Conservation (phyloP, 2,888 invertebrate species). For the Synergus laeviventris region DNA sequence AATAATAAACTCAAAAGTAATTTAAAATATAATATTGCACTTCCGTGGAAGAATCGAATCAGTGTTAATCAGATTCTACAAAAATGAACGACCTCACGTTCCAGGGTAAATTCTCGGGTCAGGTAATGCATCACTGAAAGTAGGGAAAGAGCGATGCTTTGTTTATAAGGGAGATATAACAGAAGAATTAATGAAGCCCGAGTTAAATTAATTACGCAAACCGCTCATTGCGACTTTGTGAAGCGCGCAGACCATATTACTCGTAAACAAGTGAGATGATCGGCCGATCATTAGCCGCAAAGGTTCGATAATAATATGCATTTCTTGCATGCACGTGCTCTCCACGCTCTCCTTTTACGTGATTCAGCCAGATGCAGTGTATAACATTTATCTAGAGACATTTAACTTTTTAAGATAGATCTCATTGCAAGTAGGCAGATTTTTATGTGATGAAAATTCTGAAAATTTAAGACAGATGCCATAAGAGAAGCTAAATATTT, state of each 20-base stretch:
- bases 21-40: background rate
- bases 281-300: slow-evolving; percentile 67
- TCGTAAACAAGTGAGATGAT: slow-evolving; percentile 70
- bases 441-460: no score
- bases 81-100: slow-evolving; percentile 18
- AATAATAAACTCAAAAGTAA: background rate
- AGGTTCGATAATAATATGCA: slow-evolving; percentile 70
- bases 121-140: slow-evolving; percentile 52
- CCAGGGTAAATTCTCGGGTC: slow-evolving; percentile 19
- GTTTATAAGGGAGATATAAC: slow-evolving; percentile 41
- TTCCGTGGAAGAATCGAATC: background rate
- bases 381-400: background rate
- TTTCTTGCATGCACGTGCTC: slow-evolving; percentile 57
- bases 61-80: background rate
- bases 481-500: no score
- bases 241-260: slow-evolving; percentile 55
- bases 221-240: slow-evolving; percentile 55
- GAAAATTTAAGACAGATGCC: no score
- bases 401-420: no score
- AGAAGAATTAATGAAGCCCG: slow-evolving; percentile 56
- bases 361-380: slow-evolving; percentile 16
- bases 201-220: slow-evolving; percentile 70
- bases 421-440: no score
- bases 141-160: slow-evolving; percentile 44
- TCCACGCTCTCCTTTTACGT: background rate